Base-by-base conservation (phyloP, 2,797 vertebrate genomes). In the Malacoraja senta region DNA sequence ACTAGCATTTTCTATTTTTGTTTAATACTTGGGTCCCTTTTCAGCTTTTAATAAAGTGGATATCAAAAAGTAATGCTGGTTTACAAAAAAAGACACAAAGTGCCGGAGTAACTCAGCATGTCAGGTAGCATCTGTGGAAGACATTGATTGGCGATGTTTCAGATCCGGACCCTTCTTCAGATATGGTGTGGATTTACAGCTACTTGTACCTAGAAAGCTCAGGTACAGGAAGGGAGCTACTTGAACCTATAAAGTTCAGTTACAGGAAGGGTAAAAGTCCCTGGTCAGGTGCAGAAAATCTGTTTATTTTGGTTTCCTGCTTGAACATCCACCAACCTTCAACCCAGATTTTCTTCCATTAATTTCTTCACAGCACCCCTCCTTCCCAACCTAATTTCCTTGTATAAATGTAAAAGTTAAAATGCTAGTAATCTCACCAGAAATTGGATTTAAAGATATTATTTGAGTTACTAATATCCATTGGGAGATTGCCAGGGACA, bases 361-460 rank as follows among this genome's bases (percentile, higher is more conserved):
- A 24, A 7, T 74, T 74, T 74, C 44, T 8, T 53, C 44, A 53
- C 21, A 0, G 19, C 4, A 38, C 38, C 44, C 21, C 38, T 32
- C 9, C 77, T 1, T 78, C n/a, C n/a, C n/a, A 29, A 44, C 44
- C 53, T 3, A 17, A 68, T 35, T 88, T 88, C 17, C 1, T 32
- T 88, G 84, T 21, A 68, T 63, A 88, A 88, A 68, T 88, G n/a
- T 63, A 88, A 35, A 61, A n/a, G 61, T 19, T 88, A n/a, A 32
- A 65, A 24, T 88, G 84, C 15, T 68, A 63, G 61, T 65, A 88
- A 24, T 68, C 65, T 3, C n/a, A 68, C 7, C 7, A 88, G n/a
- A 32, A n/a, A 35, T 88, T 3, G 21, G 2, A 68, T 88, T 68
- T 3, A 68, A 68, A 68, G 65, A 13, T 88, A 68, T 17, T 35